phyloP scores from a whole-genome alignment of 2,113 vertebrate genomes.

The Tursiops truncatus region DNA sequence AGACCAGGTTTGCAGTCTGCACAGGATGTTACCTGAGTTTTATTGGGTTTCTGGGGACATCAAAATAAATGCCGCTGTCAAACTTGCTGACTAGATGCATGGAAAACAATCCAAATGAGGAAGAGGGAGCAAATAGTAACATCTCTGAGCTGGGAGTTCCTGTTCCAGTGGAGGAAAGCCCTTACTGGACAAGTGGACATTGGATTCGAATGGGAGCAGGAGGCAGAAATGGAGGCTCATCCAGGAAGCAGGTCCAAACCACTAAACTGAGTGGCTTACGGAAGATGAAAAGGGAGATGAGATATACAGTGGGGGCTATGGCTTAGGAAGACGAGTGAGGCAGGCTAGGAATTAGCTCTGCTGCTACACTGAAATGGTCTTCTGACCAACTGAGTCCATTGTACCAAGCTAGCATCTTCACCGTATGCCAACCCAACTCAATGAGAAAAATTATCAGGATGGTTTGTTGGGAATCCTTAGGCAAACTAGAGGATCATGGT shows the following conservation, averaged over 20 bases:
- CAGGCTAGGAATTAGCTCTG: background rate
- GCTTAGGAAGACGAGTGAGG: background rate
- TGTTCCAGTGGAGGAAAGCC: background rate
- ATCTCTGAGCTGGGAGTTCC: background rate
- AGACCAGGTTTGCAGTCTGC: background rate
- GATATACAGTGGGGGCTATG: background rate
- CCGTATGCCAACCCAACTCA: background rate
- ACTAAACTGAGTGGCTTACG: background rate
- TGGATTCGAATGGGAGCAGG: background rate
- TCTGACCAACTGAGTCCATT: background rate
- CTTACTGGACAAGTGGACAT: background rate
- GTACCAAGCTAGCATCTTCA: background rate
- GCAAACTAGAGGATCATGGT: background rate
- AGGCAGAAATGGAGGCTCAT: background rate
- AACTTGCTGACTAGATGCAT: background rate
- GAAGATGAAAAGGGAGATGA: background rate
- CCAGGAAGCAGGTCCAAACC: background rate
- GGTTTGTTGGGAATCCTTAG: background rate
- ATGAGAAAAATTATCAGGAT: background rate
- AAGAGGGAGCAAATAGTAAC: background rate
- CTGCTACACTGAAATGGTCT: background rate
- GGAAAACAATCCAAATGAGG: background rate
- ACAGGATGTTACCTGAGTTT: background rate
- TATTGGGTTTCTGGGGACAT: background rate
- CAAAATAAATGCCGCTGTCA: background rate